Conservation (phyloP, 2,888 invertebrate species). For the Hartigia nigra region DNA sequence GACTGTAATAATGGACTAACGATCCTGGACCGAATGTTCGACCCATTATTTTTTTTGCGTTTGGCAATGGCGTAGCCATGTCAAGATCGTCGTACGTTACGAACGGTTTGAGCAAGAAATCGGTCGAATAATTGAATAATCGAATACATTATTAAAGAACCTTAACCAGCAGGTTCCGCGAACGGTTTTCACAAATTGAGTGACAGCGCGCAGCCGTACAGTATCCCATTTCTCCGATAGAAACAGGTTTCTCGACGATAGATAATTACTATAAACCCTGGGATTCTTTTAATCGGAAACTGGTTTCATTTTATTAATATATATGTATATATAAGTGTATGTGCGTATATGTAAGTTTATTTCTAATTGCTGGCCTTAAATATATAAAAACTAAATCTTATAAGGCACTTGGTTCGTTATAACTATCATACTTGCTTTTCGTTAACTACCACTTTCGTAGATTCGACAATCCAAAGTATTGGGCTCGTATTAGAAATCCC, state of each 20-base stretch:
- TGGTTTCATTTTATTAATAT: conserved; percentile 7
- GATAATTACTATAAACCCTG: not conserved
- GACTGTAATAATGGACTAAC: not conserved
- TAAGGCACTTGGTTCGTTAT: conserved; percentile 30
- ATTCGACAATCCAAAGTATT: not conserved
- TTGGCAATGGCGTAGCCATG: not conserved
- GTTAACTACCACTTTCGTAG: not conserved
- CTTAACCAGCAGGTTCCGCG: not conserved
- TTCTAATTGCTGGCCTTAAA: conserved; percentile 19
- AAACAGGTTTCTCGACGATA: not conserved
- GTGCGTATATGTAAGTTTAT: not conserved
- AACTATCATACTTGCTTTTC: not conserved
- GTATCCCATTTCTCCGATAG: not conserved
- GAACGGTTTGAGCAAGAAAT: not conserved
- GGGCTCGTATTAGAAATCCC: not conserved
- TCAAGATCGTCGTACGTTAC: not conserved
- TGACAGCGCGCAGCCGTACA: not conserved
- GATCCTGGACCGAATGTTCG: not conserved
- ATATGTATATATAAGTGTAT: not conserved
- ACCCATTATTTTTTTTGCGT: not conserved
- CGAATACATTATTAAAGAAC: not conserved
- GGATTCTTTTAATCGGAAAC: conserved; percentile 1
- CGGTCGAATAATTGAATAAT: not conserved
- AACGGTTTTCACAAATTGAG: not conserved
- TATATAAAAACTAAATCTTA: conserved; percentile 23